These are phyloP conservation scores for Drosophila teissieri DNA, from an alignment of 1,140 invertebrate species.

Conservation along the genomic window DNA sequence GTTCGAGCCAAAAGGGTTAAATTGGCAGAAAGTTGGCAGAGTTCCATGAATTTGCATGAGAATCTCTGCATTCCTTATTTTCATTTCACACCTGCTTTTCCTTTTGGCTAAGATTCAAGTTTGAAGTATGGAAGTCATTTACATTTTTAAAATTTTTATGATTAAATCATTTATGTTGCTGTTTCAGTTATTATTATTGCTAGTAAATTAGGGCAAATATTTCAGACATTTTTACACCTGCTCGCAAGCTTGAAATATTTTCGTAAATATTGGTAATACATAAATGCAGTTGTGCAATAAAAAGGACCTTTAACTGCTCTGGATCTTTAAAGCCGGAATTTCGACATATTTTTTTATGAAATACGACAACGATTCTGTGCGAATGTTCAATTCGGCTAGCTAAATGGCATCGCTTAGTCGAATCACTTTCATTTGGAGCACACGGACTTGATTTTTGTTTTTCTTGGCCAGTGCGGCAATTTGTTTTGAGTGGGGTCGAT, in stretches of 20 bases:
- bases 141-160: no score
- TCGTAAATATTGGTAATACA: not conserved
- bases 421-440: constrained; percentile 41
- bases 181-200: no score
- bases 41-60: not conserved
- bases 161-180: no score
- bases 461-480: constrained; percentile 68
- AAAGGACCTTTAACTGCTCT: not conserved
- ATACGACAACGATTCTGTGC: no score
- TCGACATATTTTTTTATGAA: no score
- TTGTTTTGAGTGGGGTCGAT: constrained; percentile 79
- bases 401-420: constrained; percentile 51
- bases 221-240: not conserved
- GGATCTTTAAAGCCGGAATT: not conserved
- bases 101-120: not conserved
- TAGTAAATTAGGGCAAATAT: not conserved
- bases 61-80: constrained; percentile 5
- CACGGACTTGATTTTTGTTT: constrained; percentile 31
- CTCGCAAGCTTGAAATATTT: not conserved
- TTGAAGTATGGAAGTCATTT: not conserved
- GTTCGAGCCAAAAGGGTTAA: constrained; percentile 1
- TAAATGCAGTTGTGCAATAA: not conserved
- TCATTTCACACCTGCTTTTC: not conserved
- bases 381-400: constrained; percentile 16
- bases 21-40: constrained; percentile 28